Conservation (phyloP, 2,797 vertebrate species). For the Zalophus californianus region DNA sequence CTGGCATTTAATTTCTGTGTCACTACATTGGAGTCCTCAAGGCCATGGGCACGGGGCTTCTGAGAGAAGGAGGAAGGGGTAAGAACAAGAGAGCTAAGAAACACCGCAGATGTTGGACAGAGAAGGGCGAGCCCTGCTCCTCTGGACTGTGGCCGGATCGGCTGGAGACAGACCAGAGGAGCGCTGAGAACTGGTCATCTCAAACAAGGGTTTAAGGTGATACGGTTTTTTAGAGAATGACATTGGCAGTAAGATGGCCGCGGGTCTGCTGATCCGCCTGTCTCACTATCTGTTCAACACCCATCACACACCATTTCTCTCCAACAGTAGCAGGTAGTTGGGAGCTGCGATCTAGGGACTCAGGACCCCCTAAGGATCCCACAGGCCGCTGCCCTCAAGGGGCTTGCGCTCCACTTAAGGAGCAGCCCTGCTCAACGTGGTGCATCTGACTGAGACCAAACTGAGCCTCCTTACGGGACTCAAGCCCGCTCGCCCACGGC, state of each 20-base stretch:
- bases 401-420: background rate
- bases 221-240: background rate
- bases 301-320: background rate
- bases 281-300: background rate
- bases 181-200: background rate
- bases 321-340: background rate
- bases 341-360: background rate
- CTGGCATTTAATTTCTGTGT: background rate
- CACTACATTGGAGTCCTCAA: background rate
- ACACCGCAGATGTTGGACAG: background rate
- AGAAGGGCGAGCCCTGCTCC: background rate
- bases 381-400: background rate
- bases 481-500: background rate
- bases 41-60: background rate
- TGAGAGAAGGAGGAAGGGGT: background rate
- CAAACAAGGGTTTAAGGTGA: background rate
- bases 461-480: too few species aligned
- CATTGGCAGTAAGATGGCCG: background rate
- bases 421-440: background rate
- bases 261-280: fast-evolving
- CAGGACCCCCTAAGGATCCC: background rate
- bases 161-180: background rate
- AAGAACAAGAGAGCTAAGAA: background rate
- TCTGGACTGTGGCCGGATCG: background rate
- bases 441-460: too few species aligned